These are phyloP conservation scores for Pungitius pungitius DNA, from an alignment of 2,113 vertebrate genomes.

Conservation along the genomic window DNA sequence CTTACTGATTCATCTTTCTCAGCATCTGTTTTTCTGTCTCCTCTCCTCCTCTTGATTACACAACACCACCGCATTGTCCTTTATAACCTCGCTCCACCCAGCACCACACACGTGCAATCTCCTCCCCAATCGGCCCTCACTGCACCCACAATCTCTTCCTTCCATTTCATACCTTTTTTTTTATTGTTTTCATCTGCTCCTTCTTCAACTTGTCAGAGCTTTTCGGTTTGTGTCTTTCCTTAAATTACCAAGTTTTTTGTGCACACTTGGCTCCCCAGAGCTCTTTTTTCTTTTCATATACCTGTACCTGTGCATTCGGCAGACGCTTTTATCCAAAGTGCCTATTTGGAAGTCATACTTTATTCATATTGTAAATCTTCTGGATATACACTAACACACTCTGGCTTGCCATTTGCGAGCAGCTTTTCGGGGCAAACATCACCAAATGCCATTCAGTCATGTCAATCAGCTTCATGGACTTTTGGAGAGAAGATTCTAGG, in stretches of 20 bases:
- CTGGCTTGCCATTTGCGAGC: neutral
- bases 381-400: neutral
- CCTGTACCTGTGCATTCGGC: constrained; percentile 12
- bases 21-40: neutral
- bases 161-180: neutral
- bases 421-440: neutral
- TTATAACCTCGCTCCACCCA: neutral
- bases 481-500: neutral
- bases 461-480: neutral
- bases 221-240: neutral
- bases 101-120: neutral
- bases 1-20: neutral
- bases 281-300: neutral
- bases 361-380: neutral
- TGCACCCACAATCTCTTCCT: neutral
- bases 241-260: neutral
- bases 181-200: neutral
- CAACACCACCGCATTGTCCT: neutral
- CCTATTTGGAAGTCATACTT: neutral
- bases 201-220: neutral
- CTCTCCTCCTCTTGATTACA: neutral
- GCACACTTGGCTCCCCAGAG: neutral
- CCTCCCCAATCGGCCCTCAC: neutral
- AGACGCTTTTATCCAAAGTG: constrained; percentile 42
- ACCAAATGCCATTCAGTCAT: neutral